Conservation (phyloP, 2,797 vertebrate genomes). For the Antennarius maculatus region DNA sequence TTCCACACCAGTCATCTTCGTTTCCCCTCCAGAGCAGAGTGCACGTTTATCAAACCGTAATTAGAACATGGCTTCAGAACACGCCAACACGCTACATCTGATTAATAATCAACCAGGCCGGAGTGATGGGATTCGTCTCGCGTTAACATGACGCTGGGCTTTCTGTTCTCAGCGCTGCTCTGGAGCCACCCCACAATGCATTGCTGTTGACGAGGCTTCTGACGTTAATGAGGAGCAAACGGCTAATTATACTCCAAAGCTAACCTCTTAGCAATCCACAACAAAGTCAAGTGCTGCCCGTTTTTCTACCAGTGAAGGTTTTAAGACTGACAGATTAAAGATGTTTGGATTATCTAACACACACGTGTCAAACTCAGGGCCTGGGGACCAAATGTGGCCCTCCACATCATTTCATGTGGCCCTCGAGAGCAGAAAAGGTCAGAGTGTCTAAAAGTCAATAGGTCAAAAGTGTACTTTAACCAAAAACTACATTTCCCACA, state of each 20-base stretch:
- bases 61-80: slow-evolving; percentile 34
- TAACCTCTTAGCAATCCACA: slow-evolving; percentile 39
- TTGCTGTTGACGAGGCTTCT: slow-evolving; percentile 24
- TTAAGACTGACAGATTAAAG: slow-evolving; percentile 26
- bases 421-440: too few species aligned
- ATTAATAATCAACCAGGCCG: slow-evolving; percentile 47
- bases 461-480: too few species aligned
- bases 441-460: too few species aligned
- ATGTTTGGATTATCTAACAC: too few species aligned
- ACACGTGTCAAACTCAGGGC: too few species aligned
- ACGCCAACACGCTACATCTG: slow-evolving; percentile 39
- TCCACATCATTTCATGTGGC: too few species aligned
- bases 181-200: slow-evolving; percentile 12
- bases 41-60: slow-evolving; percentile 52
- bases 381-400: too few species aligned
- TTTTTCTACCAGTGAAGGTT: slow-evolving; percentile 24
- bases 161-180: slow-evolving; percentile 28
- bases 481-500: too few species aligned
- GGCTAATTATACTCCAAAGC: slow-evolving; percentile 27
- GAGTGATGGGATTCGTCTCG: slow-evolving; percentile 23
- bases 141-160: slow-evolving; percentile 16
- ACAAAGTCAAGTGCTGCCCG: slow-evolving; percentile 25
- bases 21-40: slow-evolving; percentile 39
- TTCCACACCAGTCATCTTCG: slow-evolving; percentile 32
- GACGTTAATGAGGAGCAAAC: slow-evolving; percentile 36